Evolutionary conservation across 2,888 invertebrate species (phyloP), one percentile per base, ranked within the genome.

Genomic region (Neuroscelio doddi): DNA sequence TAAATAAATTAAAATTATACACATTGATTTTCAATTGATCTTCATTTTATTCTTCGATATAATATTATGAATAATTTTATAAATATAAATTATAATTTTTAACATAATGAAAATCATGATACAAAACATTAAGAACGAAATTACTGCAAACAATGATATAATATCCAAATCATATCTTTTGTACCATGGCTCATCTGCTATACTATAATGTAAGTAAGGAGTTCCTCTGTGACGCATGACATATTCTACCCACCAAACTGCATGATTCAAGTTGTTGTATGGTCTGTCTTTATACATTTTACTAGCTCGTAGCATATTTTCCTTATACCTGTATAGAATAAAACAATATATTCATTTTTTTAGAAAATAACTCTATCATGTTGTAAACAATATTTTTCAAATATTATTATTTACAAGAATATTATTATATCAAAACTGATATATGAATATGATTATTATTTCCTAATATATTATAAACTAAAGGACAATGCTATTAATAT

Each of bases 221-320:
- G 70, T 57, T 1, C 75, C 74, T 56, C 69, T 72, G 50, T 75
- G 70, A 38, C 73, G 70, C 51, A 76, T 75, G 8, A 74, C 70
- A 46, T 63, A 71, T 26, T 79, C 78, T 1, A 69, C 70, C 78
- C 76, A 76, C 74, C 69, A 75, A 4, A 70, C 41, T 2, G 71
- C 68, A 8, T 64, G 21, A 3, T 76, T 55, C 39, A 73, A 17
- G 5, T 66, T 63, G 16, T 72, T 52, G 17, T 58, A 39, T 3
- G 71, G 71, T 49, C 42, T 49, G 24, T 75, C 73, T 5, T 27
- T 32, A 26, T 68, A 63, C 16, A 71, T 53, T 49, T 44, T 12
- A 9, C 68, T 56, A 8, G 70, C 42, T 3, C 64, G 61, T 9
- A 64, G 1, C 45, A 68, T 58, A 24, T 70, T 74, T 41, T 71